These are phyloP conservation scores for Platycnemis pennipes DNA, from an alignment of 2,888 invertebrate genomes.

Conservation along the genomic window DNA sequence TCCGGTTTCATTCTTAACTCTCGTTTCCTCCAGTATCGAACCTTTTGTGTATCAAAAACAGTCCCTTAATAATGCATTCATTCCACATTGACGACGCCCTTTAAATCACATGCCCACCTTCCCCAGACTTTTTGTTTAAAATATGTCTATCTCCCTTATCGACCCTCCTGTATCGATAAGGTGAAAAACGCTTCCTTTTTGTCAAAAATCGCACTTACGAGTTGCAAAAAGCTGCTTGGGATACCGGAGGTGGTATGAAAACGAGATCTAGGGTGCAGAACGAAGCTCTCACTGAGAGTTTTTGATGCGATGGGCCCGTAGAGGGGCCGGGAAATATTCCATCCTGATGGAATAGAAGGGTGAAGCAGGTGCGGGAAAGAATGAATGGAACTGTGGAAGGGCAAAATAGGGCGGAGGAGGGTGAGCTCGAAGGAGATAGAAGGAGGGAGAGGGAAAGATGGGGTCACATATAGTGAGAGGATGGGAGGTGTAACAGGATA, in stretches of 20 bases:
- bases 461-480: conserved; percentile 36
- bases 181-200: conserved; percentile 36
- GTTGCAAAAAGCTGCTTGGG: conserved; percentile 45
- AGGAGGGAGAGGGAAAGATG: not conserved
- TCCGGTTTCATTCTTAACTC: not conserved
- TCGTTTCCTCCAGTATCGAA: not conserved
- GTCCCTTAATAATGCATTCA: not conserved
- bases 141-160: no score
- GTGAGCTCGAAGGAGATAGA: conserved; percentile 26
- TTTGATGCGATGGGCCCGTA: not conserved
- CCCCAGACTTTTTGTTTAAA: no score
- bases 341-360: not conserved
- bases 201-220: conserved; percentile 51
- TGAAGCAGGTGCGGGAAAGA: not conserved
- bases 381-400: not conserved
- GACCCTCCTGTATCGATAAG: not conserved
- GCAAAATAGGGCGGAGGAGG: not conserved
- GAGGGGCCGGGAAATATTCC: not conserved
- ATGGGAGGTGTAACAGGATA: not conserved
- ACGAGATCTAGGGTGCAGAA: no score
- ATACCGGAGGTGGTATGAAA: conserved; percentile 44
- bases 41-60: not conserved
- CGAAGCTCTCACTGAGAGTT: conserved; percentile 59
- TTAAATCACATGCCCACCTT: not conserved
- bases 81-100: not conserved